phyloP scores from a whole-genome alignment of 2,113 vertebrate genomes.

The Pelusios castaneus region DNA sequence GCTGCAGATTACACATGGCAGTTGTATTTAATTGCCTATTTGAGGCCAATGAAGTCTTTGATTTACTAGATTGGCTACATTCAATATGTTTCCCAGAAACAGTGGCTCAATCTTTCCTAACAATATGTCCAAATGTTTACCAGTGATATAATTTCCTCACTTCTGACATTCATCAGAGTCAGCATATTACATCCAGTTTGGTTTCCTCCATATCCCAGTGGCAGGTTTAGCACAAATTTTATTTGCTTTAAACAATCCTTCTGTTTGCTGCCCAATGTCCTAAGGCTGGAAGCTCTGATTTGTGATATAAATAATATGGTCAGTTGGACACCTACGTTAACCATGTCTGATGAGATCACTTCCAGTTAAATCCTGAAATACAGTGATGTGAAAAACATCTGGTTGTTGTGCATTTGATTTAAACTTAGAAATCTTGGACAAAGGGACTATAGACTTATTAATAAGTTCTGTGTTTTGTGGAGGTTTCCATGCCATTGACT shows the following conservation, averaged over 20 bases:
- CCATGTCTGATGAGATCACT: slow-evolving; percentile 82
- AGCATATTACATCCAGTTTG: slow-evolving; percentile 5
- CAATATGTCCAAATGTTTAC: slow-evolving; percentile 3
- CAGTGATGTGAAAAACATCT: slow-evolving; percentile 83
- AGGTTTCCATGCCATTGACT: slow-evolving; percentile 64
- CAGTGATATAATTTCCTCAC: slow-evolving; percentile 59
- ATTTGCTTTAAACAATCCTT: slow-evolving; percentile 53
- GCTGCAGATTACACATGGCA: slow-evolving; percentile 23
- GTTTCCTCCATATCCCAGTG: slow-evolving; percentile 41
- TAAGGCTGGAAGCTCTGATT: slow-evolving; percentile 53
- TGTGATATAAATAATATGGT: slow-evolving; percentile 73
- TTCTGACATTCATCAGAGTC: slow-evolving; percentile 54
- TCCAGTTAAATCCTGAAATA: slow-evolving; percentile 79
- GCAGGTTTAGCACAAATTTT: slow-evolving; percentile 31
- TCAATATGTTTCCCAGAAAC: slow-evolving; percentile 57
- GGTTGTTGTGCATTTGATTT: slow-evolving; percentile 75
- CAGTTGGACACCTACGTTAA: slow-evolving; percentile 75
- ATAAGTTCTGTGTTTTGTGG: slow-evolving; percentile 58
- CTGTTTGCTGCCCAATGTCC: slow-evolving; percentile 44
- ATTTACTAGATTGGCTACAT: slow-evolving; percentile 34
- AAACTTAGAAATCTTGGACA: slow-evolving; percentile 74
- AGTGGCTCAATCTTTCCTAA: slow-evolving; percentile 33
- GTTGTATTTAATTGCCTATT: slow-evolving; percentile 56
- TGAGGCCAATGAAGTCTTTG: slow-evolving; percentile 43
- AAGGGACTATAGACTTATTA: slow-evolving; percentile 70